Conservation (phyloP, 2,113 vertebrate genomes). For the Proterorhinus semilunaris region DNA sequence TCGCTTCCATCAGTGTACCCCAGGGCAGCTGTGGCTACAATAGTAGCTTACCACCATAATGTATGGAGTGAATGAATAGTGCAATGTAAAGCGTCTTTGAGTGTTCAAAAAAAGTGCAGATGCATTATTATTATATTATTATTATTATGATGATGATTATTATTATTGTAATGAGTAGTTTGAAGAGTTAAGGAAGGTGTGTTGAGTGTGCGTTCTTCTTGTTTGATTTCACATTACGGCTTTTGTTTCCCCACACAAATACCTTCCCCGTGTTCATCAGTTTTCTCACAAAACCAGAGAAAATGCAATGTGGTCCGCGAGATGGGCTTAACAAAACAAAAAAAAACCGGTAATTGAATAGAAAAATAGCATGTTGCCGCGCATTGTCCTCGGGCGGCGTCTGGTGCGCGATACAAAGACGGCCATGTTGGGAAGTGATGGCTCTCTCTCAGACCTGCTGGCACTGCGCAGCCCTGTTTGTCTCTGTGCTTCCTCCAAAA, state of each 20-base stretch:
- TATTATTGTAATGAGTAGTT: too few species aligned
- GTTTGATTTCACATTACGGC: neutral
- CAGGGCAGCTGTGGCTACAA: too few species aligned
- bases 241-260: neutral
- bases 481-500: slow-evolving; percentile 62
- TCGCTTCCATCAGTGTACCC: too few species aligned
- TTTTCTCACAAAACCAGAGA: slow-evolving; percentile 3
- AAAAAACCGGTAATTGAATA: neutral
- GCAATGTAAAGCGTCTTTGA: too few species aligned
- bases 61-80: too few species aligned
- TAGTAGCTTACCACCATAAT: too few species aligned
- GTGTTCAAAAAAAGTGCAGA: too few species aligned
- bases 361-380: neutral
- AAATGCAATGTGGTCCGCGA: neutral
- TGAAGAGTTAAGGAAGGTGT: too few species aligned
- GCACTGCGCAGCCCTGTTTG: slow-evolving; percentile 56
- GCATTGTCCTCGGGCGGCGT: slow-evolving; percentile 9
- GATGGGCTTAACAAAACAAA: neutral
- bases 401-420: neutral
- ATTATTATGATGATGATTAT: too few species aligned
- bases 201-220: too few species aligned
- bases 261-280: neutral
- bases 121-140: too few species aligned
- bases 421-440: slow-evolving; percentile 3
- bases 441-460: slow-evolving; percentile 45